Evolutionary conservation across 2,797 vertebrate species (phyloP).

Genomic region (Acrossocheilus fasciatus): DNA sequence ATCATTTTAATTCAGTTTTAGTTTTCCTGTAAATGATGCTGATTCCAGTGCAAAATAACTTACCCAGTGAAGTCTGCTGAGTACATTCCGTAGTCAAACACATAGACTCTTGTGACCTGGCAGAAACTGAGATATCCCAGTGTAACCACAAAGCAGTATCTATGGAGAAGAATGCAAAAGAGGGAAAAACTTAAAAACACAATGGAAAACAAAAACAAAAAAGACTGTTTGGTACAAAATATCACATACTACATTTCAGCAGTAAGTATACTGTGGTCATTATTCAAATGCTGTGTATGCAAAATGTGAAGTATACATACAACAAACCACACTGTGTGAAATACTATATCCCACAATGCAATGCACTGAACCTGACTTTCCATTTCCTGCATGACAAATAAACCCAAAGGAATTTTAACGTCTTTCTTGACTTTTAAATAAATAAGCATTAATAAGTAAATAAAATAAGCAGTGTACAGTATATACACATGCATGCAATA

Average conservation of each 20-base stretch:
- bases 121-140: slow-evolving; percentile 96
- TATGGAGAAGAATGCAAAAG: slow-evolving; percentile 64
- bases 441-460: too few species aligned
- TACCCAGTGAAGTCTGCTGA: slow-evolving; percentile 99
- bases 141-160: slow-evolving; percentile 96
- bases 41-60: slow-evolving; percentile 63
- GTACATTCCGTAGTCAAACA: slow-evolving; percentile 99
- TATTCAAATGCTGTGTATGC: background rate
- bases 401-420: background rate
- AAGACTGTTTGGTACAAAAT: background rate
- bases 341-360: background rate
- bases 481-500: background rate
- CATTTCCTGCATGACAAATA: background rate
- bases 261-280: background rate
- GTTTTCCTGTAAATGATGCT: background rate
- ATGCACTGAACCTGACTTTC: background rate
- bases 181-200: background rate
- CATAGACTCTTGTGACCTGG: slow-evolving; percentile 96
- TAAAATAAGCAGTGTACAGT: too few species aligned
- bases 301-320: background rate
- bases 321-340: background rate
- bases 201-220: background rate
- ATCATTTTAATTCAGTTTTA: background rate
- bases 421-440: background rate
- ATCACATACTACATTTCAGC: background rate